A percentile compares a stretch with the other conserved stretches of the same genome.
Evolutionary conservation across 2,113 vertebrate species (phyloP).

Genomic region (Entomyzon cyanotis): DNA sequence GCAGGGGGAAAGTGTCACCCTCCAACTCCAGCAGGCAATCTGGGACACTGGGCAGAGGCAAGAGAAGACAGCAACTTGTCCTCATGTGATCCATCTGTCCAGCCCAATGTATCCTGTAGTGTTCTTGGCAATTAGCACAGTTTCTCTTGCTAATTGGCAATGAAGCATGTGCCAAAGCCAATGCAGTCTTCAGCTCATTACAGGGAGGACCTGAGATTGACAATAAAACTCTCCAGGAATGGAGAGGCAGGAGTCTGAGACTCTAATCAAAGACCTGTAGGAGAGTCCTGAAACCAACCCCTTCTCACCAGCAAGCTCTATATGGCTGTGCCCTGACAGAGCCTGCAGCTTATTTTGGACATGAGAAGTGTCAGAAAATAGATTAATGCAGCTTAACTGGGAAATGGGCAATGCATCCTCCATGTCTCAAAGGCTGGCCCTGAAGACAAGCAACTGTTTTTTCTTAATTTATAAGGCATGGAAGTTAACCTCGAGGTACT

Average conservation of each 20-base stretch:
- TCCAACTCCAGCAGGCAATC: background rate
- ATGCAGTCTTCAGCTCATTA: background rate
- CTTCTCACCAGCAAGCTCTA: background rate
- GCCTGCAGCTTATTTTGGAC: background rate
- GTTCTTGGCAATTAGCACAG: background rate
- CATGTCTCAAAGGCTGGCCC: background rate
- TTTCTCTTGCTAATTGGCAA: background rate
- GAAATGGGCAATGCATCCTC: background rate
- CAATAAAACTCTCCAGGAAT: background rate
- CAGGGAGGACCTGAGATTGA: background rate
- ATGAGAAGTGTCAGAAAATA: background rate
- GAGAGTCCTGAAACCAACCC: background rate
- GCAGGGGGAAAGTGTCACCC: background rate
- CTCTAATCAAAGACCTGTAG: background rate
- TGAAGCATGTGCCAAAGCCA: background rate
- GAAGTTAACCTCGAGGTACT: background rate
- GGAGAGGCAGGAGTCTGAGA: background rate
- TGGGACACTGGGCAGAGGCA: background rate
- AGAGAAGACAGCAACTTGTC: background rate
- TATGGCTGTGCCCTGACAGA: background rate
- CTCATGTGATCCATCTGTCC: background rate
- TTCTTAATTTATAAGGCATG: background rate
- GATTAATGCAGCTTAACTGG: background rate
- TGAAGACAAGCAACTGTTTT: background rate
- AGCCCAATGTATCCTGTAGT: fast-evolving